Evolutionary conservation across 2,888 invertebrate genomes (phyloP).

Genomic region (Chymomyza amoena): DNA sequence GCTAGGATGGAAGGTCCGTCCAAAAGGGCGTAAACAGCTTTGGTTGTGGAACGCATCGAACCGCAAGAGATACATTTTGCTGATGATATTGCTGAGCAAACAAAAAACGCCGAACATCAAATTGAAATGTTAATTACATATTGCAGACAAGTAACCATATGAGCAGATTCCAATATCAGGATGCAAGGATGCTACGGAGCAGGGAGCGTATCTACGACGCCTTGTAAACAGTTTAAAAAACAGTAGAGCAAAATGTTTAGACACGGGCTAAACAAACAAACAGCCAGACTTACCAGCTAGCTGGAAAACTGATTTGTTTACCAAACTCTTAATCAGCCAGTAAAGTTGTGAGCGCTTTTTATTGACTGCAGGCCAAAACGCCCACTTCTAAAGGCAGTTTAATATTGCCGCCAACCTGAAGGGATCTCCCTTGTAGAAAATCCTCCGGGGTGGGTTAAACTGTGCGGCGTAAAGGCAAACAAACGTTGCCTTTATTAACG

Average conservation of each 20-base stretch:
- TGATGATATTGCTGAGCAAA: slow-evolving; percentile 27
- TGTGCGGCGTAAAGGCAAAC: slow-evolving; percentile 47
- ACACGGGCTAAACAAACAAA: slow-evolving; percentile 66
- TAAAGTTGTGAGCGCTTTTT: slow-evolving; percentile 49
- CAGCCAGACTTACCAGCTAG: slow-evolving; percentile 30
- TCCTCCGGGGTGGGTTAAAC: slow-evolving; percentile 36
- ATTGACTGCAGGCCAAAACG: slow-evolving; percentile 34
- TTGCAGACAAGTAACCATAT: slow-evolving; percentile 8
- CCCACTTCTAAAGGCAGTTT: slow-evolving; percentile 19
- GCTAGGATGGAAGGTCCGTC: neutral
- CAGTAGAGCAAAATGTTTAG: slow-evolving; percentile 62
- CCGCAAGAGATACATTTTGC: slow-evolving; percentile 66
- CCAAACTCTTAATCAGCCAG: slow-evolving; percentile 65
- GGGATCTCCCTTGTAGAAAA: neutral
- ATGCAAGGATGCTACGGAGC: neutral
- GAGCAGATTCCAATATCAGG: slow-evolving; percentile 1
- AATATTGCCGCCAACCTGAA: slow-evolving; percentile 40
- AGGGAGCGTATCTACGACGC: slow-evolving; percentile 1
- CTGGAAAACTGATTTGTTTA: slow-evolving; percentile 58
- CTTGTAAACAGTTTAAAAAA: slow-evolving; percentile 67
- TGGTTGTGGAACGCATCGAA: slow-evolving; percentile 33
- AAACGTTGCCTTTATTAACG: slow-evolving; percentile 49
- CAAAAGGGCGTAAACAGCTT: slow-evolving; percentile 2
- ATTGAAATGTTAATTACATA: slow-evolving; percentile 71
- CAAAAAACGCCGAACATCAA: slow-evolving; percentile 33